Percentiles rank a stretch among this genome's conserved stretches.
These are phyloP conservation scores for Drosophila incognita DNA, from an alignment of 2,888 invertebrate genomes.

Conservation along the genomic window DNA sequence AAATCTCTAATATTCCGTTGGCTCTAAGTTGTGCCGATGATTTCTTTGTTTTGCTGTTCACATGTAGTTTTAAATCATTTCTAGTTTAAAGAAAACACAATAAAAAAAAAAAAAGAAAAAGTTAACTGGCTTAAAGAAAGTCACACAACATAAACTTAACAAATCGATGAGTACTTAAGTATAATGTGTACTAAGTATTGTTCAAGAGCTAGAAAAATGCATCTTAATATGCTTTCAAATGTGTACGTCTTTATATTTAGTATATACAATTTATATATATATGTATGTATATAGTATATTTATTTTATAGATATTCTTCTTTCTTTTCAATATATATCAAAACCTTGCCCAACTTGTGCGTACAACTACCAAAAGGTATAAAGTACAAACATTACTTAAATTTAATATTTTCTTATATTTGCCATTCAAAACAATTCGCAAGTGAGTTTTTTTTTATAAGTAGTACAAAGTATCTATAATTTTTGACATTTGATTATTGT, in stretches of 20 bases:
- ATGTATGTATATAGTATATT: slow-evolving; percentile 20
- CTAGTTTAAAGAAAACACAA: slow-evolving; percentile 17
- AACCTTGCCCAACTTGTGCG: slow-evolving; percentile 50
- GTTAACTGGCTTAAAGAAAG: slow-evolving; percentile 18
- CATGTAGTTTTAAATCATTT: slow-evolving; percentile 31
- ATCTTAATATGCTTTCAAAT: slow-evolving; percentile 30
- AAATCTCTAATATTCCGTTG: slow-evolving; percentile 57
- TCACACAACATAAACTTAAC: slow-evolving; percentile 69
- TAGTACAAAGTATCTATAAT: slow-evolving; percentile 5
- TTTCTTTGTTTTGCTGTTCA: slow-evolving; percentile 20
- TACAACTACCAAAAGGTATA: slow-evolving; percentile 64
- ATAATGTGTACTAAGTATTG: slow-evolving; percentile 28
- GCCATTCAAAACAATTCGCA: slow-evolving; percentile 37
- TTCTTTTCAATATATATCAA: slow-evolving; percentile 34
- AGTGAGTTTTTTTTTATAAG: slow-evolving; percentile 12
- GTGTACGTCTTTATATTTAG: slow-evolving; percentile 25
- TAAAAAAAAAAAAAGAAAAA: too few species aligned
- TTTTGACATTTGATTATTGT: slow-evolving; percentile 55
- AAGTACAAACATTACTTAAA: slow-evolving; percentile 42
- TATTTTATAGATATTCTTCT: slow-evolving; percentile 7
- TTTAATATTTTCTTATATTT: slow-evolving; percentile 43
- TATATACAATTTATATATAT: slow-evolving; percentile 42
- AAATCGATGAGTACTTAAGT: slow-evolving; percentile 37
- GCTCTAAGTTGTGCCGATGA: slow-evolving; percentile 14
- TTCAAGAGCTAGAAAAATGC: slow-evolving; percentile 51